These are phyloP conservation scores for Premnoplex brunnescens DNA, from an alignment of 2,797 vertebrate genomes.

Conservation along the genomic window DNA sequence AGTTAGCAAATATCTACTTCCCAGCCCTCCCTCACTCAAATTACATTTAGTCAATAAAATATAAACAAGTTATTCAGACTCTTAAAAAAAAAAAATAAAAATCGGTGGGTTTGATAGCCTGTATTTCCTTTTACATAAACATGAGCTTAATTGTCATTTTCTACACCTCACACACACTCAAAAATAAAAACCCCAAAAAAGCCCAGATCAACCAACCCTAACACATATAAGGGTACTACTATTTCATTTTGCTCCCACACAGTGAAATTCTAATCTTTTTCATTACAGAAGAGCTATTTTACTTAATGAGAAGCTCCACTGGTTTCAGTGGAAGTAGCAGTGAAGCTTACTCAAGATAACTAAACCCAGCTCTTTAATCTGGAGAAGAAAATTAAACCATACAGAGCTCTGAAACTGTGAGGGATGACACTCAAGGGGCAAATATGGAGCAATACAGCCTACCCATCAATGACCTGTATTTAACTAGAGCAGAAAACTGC, in stretches of 20 bases:
- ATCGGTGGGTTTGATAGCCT: neutral
- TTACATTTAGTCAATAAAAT: neutral
- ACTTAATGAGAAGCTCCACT: neutral
- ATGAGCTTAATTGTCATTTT: neutral
- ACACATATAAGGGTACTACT: neutral
- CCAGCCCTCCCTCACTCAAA: neutral
- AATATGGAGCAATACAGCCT: neutral
- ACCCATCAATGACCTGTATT: neutral
- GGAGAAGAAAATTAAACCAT: neutral
- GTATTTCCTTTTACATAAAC: neutral
- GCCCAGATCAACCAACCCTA: neutral
- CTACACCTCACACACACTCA: accelerated
- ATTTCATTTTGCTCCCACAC: neutral
- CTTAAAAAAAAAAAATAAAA: neutral
- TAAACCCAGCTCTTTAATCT: neutral
- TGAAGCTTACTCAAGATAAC: neutral
- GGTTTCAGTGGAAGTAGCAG: neutral
- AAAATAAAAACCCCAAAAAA: neutral
- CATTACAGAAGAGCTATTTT: neutral
- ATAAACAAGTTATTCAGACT: neutral
- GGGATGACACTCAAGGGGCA: neutral
- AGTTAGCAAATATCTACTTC: neutral
- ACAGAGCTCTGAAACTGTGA: neutral
- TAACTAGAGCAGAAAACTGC: neutral
- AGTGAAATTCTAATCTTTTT: neutral